These are phyloP conservation scores for Sesamia nonagrioides DNA, from an alignment of 1,140 invertebrate genomes.

Conservation along the genomic window DNA sequence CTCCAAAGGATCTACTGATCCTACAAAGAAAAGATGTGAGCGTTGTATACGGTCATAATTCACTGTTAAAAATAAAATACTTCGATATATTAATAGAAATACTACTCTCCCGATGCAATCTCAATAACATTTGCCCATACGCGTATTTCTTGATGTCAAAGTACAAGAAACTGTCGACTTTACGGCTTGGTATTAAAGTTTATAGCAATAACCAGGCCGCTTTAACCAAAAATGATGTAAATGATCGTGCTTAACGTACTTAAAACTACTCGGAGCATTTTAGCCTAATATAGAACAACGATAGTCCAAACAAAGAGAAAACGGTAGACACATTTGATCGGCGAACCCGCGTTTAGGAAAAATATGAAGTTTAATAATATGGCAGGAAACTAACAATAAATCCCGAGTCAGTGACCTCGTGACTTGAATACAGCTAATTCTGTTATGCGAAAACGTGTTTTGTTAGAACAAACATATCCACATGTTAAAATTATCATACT, in stretches of 20 bases:
- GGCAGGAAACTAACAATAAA: slow-evolving; percentile 82
- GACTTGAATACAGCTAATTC: slow-evolving; percentile 79
- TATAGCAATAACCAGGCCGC: background rate
- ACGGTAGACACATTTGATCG: slow-evolving; percentile 61
- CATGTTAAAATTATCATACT: slow-evolving; percentile 38
- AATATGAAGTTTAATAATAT: slow-evolving; percentile 80
- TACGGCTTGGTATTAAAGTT: background rate
- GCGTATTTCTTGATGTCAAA: background rate
- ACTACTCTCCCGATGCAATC: background rate
- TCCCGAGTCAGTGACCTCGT: slow-evolving; percentile 82
- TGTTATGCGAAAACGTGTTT: slow-evolving; percentile 77
- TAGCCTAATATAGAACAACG: slow-evolving; percentile 40
- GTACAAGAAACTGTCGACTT: slow-evolving; percentile 2
- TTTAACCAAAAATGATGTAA: slow-evolving; percentile 30
- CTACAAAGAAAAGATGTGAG: slow-evolving; percentile 32
- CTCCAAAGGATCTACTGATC: slow-evolving; percentile 4
- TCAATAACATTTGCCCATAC: slow-evolving; percentile 17
- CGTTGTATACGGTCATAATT: slow-evolving; percentile 1
- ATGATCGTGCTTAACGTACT: slow-evolving; percentile 27
- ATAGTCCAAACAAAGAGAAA: slow-evolving; percentile 53
- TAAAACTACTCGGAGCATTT: slow-evolving; percentile 15
- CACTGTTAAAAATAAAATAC: slow-evolving; percentile 41
- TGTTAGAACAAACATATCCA: slow-evolving; percentile 59
- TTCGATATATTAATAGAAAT: background rate
- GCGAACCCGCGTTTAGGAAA: slow-evolving; percentile 64